These are phyloP conservation scores for Lasioglossum baleicum DNA, from an alignment of 1,140 invertebrate species.

Conservation along the genomic window DNA sequence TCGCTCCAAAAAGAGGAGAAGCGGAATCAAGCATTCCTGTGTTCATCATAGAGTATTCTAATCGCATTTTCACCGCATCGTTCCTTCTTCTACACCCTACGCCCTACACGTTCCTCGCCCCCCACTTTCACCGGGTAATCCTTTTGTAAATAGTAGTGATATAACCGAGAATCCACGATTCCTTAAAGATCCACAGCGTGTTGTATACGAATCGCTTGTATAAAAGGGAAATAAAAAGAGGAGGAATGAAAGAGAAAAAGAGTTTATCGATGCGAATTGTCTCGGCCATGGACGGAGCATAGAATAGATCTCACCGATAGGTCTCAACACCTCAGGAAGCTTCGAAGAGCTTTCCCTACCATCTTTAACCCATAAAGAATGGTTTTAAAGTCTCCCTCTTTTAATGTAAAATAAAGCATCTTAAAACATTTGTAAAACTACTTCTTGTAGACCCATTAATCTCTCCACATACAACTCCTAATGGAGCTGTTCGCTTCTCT, in stretches of 20 bases:
- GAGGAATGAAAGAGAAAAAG: background rate
- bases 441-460: too few species aligned
- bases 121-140: background rate
- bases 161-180: constrained; percentile 21
- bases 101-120: background rate
- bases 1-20: background rate
- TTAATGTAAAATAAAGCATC: too few species aligned
- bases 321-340: background rate
- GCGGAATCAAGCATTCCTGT: constrained; percentile 38
- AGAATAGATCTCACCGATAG: background rate
- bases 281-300: background rate
- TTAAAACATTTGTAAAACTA: too few species aligned
- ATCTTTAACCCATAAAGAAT: too few species aligned
- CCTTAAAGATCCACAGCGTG: constrained; percentile 22
- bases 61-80: constrained; percentile 26
- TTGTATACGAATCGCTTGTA: constrained; percentile 54
- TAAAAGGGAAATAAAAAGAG: constrained; percentile 9
- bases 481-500: too few species aligned
- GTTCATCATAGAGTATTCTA: constrained; percentile 43
- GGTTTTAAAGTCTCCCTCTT: too few species aligned
- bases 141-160: constrained; percentile 47
- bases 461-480: too few species aligned
- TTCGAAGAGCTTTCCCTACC: too few species aligned
- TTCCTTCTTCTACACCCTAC: constrained; percentile 4
- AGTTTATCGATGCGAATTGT: constrained; percentile 2